These are phyloP conservation scores for Drosophila pseudoobscura DNA, from an alignment of 1,140 invertebrate genomes.

Conservation along the genomic window DNA sequence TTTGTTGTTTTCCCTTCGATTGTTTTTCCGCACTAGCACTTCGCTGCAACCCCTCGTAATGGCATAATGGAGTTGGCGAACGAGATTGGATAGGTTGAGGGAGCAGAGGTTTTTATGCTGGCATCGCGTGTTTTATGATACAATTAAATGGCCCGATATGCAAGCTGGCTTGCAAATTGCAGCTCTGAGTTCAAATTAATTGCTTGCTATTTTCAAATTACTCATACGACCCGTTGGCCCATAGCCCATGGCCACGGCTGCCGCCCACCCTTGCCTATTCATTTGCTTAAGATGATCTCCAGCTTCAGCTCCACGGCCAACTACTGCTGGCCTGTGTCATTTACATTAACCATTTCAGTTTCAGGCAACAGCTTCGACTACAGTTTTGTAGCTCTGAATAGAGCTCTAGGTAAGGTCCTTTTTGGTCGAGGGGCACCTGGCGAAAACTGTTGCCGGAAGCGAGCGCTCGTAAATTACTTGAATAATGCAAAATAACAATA, in stretches of 20 bases:
- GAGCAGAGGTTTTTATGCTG: conserved; percentile 14
- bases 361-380: conserved; percentile 13
- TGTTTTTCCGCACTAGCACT: conserved; percentile 56
- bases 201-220: conserved; percentile 72
- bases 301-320: neutral
- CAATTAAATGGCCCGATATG: conserved; percentile 58
- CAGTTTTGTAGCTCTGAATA: neutral
- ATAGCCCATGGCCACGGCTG: conserved; percentile 20
- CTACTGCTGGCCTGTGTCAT: conserved; percentile 47
- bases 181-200: conserved; percentile 63
- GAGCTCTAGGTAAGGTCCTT: neutral
- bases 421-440: neutral
- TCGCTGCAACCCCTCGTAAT: conserved; percentile 1
- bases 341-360: conserved; percentile 52
- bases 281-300: conserved; percentile 25
- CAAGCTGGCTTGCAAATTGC: conserved; percentile 8
- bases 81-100: neutral
- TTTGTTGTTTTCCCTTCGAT: conserved; percentile 32
- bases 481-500: conserved; percentile 80
- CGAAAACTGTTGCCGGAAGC: conserved; percentile 47
- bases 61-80: neutral
- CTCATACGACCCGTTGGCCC: conserved; percentile 64
- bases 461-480: conserved; percentile 73
- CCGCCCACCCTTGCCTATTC: conserved; percentile 6
- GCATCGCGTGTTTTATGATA: conserved; percentile 68